Base-by-base conservation (phyloP, 1,140 invertebrate genomes). In the Cephus cinctus region DNA sequence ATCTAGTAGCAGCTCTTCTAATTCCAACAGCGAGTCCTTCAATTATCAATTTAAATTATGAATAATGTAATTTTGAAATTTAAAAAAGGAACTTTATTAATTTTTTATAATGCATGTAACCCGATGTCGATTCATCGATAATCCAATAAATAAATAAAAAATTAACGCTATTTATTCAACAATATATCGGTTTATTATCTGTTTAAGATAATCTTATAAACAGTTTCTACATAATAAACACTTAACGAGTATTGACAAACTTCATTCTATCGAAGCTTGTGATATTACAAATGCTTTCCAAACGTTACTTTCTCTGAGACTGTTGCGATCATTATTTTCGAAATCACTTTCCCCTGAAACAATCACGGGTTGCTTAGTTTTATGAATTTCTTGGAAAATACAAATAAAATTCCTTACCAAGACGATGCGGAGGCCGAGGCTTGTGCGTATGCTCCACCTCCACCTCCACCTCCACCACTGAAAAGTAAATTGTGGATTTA, bases 371-470 rank as follows among this genome's bases (percentile, higher is more conserved):
- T 12, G 4, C 14, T 43, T 25, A 50, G 39, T 45, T 19, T 38
- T 2, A 11, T 8, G 18, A 3, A 12, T 20, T 4, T 6, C 18
- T 43, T 32, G 14, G 19, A 30, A 35, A 25, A 4, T 27, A 64
- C 61, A 57, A 61, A n/a, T n/a, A n/a, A n/a, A n/a, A n/a, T n/a
- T n/a, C n/a, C n/a, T n/a, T n/a, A n/a, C n/a, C 41, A 34, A 20
- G 61, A 44, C 1, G 56, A 60, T 3, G 65, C 52, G 11, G 56
- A 45, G 2, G 67, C 62, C 2, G 57, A 59, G 4, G 67, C 55
- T 9, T 58, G 56, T 1, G 66, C 56, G 2, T 50, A 27, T 39
- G 44, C 50, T 14, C 50, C 51, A 30, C 51, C 45, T 4, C 38
- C 38, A 3, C 35, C 20, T 19, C 23, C 27, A 21, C 40, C 40